phyloP scores from a whole-genome alignment of 1,140 invertebrate genomes.

The Sipha flava region DNA sequence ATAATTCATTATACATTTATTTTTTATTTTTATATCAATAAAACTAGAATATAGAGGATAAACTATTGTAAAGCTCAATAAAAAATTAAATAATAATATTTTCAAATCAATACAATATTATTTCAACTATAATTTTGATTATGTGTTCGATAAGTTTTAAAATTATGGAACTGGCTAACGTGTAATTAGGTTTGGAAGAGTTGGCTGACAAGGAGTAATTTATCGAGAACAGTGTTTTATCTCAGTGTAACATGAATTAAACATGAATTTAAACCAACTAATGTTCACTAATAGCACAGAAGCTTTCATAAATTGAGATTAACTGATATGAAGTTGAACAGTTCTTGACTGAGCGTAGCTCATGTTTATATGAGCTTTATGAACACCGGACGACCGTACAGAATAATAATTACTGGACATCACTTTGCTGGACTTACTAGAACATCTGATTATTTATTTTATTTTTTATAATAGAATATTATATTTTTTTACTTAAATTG shows the following conservation, averaged over 20 bases:
- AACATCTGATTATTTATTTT: background rate
- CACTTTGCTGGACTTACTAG: background rate
- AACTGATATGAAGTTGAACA: background rate
- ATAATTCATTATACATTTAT: too few species aligned
- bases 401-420: conserved; percentile 8
- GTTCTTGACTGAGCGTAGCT: background rate
- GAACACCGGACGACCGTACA: background rate
- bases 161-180: background rate
- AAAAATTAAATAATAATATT: too few species aligned
- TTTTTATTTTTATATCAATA: too few species aligned
- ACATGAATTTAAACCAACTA: background rate
- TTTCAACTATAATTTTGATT: too few species aligned
- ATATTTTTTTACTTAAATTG: too few species aligned
- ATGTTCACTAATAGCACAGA: background rate
- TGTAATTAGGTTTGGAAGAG: background rate
- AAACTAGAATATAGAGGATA: too few species aligned
- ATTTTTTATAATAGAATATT: too few species aligned
- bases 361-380: conserved; percentile 1
- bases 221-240: background rate
- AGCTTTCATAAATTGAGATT: background rate
- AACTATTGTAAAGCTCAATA: too few species aligned
- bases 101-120: too few species aligned
- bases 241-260: background rate
- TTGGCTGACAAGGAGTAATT: background rate
- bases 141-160: too few species aligned